Base-by-base conservation (phyloP, 2,113 vertebrate species). In the Galeopterus variegatus region DNA sequence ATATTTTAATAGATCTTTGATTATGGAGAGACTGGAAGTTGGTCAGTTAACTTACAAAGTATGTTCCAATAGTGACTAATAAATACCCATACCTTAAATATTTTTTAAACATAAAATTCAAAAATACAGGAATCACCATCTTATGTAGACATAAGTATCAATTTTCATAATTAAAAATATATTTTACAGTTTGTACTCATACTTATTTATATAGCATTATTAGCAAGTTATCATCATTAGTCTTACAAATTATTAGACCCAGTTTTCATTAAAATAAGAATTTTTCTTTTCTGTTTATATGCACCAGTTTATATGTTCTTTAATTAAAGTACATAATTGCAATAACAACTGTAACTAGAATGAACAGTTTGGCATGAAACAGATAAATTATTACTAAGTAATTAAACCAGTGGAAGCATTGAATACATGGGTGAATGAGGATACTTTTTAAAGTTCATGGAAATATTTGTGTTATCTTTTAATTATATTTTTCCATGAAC, bases 101-200 rank as follows among this genome's bases (percentile, higher is more conserved):
- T 77, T 85, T 76, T 92, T 96, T 70, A 41, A 80, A 79, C 1
- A 69, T 80, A 84, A 76, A 95, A 90, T 69, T 19, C 62, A 64
- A 89, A 87, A 75, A 52, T 80, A 52, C 2, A 70, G 11, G 24
- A 58, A 56, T 60, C 3, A 12, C 1, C 26, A 60, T 54, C 15
- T 72, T 17, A 85, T 23, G 0, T 41, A 94, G 11, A 26, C 4
- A 81, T 56, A 83, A 13, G 26, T 33, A 36, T 73, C 75, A 21
- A 41, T 77, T 70, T 86, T 76, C 24, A 87, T 64, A 83, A 64
- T 85, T 28, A 26, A 90, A 58, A 82, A 58, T 58, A 3, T 41
- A 67, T 52, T 86, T 92, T 64, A 58, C 1, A 21, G 24, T 80
- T 88, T 79, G 1, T 36, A 84, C 11, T 7, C 45, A 70, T 64